phyloP scores from a whole-genome alignment of 2,888 invertebrate species.

The Hirtodrosophila cameraria region DNA sequence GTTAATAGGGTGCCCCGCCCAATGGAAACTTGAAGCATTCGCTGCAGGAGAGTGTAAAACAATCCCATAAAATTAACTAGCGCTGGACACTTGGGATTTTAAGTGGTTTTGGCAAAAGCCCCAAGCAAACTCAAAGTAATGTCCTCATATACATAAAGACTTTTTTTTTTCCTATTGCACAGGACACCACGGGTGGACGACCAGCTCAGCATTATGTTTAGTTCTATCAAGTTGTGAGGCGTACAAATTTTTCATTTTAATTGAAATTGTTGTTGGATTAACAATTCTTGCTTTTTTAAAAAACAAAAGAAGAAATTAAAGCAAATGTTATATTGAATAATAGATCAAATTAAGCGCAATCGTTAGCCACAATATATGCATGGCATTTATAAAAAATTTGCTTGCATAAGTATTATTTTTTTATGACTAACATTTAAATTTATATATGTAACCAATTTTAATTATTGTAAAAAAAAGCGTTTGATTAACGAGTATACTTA shows the following conservation, averaged over 20 bases:
- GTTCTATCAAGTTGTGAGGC: conserved; percentile 3
- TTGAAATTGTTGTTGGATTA: conserved; percentile 27
- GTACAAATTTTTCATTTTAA: conserved; percentile 35
- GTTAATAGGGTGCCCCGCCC: conserved; percentile 48
- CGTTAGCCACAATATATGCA: too few relatives aligned
- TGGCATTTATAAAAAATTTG: too few relatives aligned
- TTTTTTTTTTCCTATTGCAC: conserved; percentile 3
- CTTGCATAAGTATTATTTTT: too few relatives aligned
- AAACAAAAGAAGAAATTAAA: too few relatives aligned
- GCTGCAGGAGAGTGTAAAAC: conserved; percentile 68
- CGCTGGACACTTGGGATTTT: conserved; percentile 53
- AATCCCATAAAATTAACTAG: conserved; percentile 72
- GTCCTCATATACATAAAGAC: too few relatives aligned
- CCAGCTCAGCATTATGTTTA: conserved; percentile 32
- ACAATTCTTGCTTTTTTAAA: too few relatives aligned
- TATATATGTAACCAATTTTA: too few relatives aligned
- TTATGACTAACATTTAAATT: too few relatives aligned
- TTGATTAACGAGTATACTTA: conserved; percentile 12
- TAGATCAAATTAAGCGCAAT: too few relatives aligned
- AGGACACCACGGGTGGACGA: conserved; percentile 30
- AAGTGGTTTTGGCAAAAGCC: conserved; percentile 19
- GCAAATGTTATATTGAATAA: too few relatives aligned
- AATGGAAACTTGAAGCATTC: conserved; percentile 44
- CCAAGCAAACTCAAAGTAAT: too few relatives aligned
- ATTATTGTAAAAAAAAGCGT: background rate